These are phyloP conservation scores for Fregetta grallaria DNA, from an alignment of 2,113 vertebrate genomes.

Conservation along the genomic window DNA sequence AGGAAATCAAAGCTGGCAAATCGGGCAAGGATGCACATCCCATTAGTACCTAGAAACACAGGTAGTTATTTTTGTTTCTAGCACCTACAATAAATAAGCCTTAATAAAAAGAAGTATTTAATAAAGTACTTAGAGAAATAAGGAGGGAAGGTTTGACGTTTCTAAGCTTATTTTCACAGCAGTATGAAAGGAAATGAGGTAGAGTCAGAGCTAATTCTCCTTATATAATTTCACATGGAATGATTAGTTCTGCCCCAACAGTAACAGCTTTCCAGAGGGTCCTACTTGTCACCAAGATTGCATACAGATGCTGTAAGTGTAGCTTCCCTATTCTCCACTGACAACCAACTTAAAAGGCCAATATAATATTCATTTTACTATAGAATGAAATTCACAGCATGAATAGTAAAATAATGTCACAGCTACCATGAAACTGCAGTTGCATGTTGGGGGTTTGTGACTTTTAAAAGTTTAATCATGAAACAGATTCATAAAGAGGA, in stretches of 20 bases:
- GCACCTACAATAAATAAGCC: neutral
- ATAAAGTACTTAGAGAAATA: slow-evolving; percentile 31
- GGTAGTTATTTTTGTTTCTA: neutral
- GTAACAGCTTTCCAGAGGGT: slow-evolving; percentile 68
- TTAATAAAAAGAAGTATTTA: slow-evolving; percentile 32
- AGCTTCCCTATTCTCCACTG: slow-evolving; percentile 43
- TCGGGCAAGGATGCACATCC: neutral
- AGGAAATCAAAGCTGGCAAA: neutral
- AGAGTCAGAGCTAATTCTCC: slow-evolving; percentile 60
- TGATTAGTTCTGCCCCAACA: slow-evolving; percentile 68
- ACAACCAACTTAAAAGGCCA: slow-evolving; percentile 54
- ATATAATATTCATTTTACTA: slow-evolving; percentile 45
- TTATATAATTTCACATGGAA: slow-evolving; percentile 62
- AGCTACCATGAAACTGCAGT: slow-evolving; percentile 20
- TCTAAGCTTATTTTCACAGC: slow-evolving; percentile 51
- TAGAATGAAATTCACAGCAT: slow-evolving; percentile 40
- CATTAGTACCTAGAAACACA: neutral
- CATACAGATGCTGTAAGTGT: slow-evolving; percentile 40
- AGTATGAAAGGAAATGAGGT: slow-evolving; percentile 55
- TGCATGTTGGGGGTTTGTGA: neutral
- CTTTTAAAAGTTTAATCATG: neutral
- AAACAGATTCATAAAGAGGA: neutral
- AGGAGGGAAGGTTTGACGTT: neutral
- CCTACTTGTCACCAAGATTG: slow-evolving; percentile 51
- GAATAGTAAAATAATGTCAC: slow-evolving; percentile 27